These are phyloP conservation scores for Enteromius treurensis DNA, from an alignment of 2,797 vertebrate species.

Conservation along the genomic window DNA sequence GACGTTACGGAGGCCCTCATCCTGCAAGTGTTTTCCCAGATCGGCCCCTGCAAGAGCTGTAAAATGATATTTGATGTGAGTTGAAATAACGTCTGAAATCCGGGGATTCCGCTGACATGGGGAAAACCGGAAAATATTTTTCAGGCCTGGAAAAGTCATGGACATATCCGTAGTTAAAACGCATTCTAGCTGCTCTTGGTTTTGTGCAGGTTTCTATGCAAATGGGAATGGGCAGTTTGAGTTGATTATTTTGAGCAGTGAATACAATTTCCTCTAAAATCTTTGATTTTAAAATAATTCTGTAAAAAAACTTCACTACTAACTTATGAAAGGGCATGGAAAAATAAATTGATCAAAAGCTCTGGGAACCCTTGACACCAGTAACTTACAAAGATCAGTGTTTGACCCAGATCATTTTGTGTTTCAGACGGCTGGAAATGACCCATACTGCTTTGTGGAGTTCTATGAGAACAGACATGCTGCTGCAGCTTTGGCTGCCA, in stretches of 20 bases:
- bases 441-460: slow-evolving; percentile 98
- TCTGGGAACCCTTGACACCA: neutral
- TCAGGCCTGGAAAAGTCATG: neutral
- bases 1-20: slow-evolving; percentile 98
- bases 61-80: slow-evolving; percentile 99
- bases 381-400: neutral
- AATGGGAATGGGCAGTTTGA: neutral
- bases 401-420: neutral
- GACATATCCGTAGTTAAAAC: too few relatives aligned
- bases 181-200: neutral
- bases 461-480: slow-evolving; percentile 98
- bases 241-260: neutral
- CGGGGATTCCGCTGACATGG: neutral
- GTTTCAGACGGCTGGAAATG: slow-evolving; percentile 93
- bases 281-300: neutral
- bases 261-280: too few relatives aligned
- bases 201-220: neutral
- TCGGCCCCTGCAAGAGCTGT: slow-evolving; percentile 98
- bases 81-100: slow-evolving; percentile 41
- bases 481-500: slow-evolving; percentile 94
- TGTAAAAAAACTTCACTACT: neutral
- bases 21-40: slow-evolving; percentile 97
- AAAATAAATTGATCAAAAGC: neutral
- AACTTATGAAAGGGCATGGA: neutral
- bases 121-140: neutral